phyloP scores from a whole-genome alignment of 2,888 invertebrate genomes.

The Archaeoteleia sp. region DNA sequence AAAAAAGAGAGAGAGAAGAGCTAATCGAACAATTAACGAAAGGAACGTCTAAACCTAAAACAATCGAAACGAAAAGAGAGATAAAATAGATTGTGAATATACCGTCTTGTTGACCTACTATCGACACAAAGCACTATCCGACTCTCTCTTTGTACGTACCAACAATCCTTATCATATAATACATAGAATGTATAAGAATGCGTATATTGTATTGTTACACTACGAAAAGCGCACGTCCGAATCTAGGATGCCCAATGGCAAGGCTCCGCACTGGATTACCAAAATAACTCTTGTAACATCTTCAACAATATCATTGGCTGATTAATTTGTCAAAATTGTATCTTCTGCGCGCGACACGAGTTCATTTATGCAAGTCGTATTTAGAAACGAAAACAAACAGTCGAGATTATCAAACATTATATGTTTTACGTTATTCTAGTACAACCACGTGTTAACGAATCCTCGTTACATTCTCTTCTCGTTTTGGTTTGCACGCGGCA shows the following conservation, averaged over 20 bases:
- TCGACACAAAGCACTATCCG: conserved; percentile 22
- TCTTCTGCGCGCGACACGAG: no score
- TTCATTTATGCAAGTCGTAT: no score
- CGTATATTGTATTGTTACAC: conserved; percentile 44
- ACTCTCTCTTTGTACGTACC: conserved; percentile 55
- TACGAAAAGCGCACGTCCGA: conserved; percentile 65
- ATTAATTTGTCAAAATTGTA: no score
- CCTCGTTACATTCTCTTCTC: conserved; percentile 33
- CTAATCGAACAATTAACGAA: conserved; percentile 15
- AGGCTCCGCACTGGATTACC: conserved; percentile 50
- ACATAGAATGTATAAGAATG: conserved; percentile 33
- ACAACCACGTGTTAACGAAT: conserved; percentile 31
- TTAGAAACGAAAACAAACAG: conserved; percentile 26
- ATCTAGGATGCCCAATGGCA: conserved; percentile 68
- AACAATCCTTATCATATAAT: conserved; percentile 54
- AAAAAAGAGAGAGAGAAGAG: conserved; percentile 32
- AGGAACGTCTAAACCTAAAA: conserved; percentile 8
- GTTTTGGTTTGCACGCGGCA: conserved; percentile 42
- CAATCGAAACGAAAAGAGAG: conserved; percentile 19
- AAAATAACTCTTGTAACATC: conserved; percentile 15
- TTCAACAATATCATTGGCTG: no score
- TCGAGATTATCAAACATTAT: conserved; percentile 28
- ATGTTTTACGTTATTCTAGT: conserved; percentile 30
- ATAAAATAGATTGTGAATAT: conserved; percentile 13
- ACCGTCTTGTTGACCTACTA: conserved; percentile 2